Conservation (phyloP, 2,113 vertebrate genomes). For the Caloenas nicobarica region DNA sequence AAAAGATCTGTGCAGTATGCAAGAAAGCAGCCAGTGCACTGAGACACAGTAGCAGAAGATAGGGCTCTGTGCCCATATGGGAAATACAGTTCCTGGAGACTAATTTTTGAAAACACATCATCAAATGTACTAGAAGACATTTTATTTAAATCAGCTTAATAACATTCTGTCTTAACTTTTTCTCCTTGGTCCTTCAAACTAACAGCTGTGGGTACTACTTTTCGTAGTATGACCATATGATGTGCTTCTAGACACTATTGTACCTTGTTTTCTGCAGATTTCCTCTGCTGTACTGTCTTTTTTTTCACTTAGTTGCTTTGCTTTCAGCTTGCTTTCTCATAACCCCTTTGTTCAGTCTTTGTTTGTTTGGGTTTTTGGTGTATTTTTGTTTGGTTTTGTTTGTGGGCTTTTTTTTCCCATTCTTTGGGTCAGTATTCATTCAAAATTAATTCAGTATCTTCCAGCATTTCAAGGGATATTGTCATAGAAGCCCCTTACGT, state of each 20-base stretch:
- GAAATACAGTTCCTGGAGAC: neutral
- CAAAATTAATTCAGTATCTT: neutral
- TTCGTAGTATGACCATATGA: neutral
- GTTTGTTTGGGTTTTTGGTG: neutral
- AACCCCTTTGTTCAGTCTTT: neutral
- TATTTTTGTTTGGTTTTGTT: no score
- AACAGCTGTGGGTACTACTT: neutral
- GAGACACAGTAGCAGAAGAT: neutral
- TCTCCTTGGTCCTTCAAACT: neutral
- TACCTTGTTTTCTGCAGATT: neutral
- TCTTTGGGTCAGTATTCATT: neutral
- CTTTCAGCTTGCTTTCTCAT: neutral
- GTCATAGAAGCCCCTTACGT: neutral
- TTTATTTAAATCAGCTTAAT: neutral
- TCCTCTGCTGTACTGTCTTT: neutral
- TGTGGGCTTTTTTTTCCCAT: no score
- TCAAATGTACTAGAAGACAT: neutral
- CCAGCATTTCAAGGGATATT: neutral
- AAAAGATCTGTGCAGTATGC: neutral
- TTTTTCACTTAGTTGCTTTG: neutral
- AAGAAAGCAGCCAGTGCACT: neutral
- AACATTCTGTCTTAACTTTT: neutral
- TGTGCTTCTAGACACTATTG: neutral
- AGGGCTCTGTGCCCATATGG: neutral
- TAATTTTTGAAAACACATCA: neutral